Evolutionary conservation across 1,140 invertebrate species (phyloP), one percentile per base, ranked within the genome.

Genomic region (Trypoxylus dichotomus): DNA sequence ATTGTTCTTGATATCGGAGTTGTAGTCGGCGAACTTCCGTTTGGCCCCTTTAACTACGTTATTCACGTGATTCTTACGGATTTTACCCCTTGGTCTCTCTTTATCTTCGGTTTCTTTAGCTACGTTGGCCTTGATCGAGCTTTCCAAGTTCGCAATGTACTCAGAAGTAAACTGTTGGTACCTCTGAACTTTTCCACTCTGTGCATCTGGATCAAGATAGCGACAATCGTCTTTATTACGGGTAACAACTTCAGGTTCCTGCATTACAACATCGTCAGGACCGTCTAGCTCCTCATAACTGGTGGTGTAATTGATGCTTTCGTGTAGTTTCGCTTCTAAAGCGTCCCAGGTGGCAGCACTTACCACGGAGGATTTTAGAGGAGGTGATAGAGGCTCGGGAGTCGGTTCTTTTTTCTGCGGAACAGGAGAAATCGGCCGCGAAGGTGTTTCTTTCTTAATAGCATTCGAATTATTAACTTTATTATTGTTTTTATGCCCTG

Each of bases 311-410:
- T 29, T 29, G 24, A 68, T 63, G 54, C 29, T 68, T 32, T 68
- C 79, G 47, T 79, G 81, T 32, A 86, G 76, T 79, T 83, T 82
- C 8, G 84, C 83, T 79, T 86, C 84, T 24, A 86, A 74, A 8
- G 82, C 83, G 76, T 84, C 83, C 80, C 84, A 86, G 74, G 76
- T 83, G 43, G 82, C 85, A 75, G 81, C 79, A 78, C 83, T 86
- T 15, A 85, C 78, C 24, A 83, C 81, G 41, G 80, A 77, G 73
- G 79, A 80, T 58, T 80, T 77, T 71, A 82, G 72, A 1, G 75
- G 72, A 41, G 80, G 79, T 27, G 74, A 73, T 42, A 68, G n/a
- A 13, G 71, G 77, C 19, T 37, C 42, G 0, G 19, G 42, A 32
- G 6, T 58, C 2, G n/a, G 25, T 1, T 73, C 68, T 13, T 75